These are phyloP conservation scores for Diarsia rubi DNA, from an alignment of 2,888 invertebrate species.

Conservation along the genomic window DNA sequence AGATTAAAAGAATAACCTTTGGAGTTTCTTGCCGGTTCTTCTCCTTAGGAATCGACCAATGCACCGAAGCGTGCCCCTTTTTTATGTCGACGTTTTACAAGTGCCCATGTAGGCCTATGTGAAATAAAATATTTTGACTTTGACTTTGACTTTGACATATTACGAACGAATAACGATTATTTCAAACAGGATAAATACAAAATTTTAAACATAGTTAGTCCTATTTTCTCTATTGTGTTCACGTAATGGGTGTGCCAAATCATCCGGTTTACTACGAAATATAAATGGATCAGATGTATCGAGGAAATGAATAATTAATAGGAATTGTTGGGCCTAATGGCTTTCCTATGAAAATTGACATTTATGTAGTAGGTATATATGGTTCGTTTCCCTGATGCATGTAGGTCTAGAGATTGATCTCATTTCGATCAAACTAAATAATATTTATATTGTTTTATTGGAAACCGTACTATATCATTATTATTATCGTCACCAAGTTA, in stretches of 20 bases:
- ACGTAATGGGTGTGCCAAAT: slow-evolving; percentile 21
- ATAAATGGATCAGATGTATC: slow-evolving; percentile 53
- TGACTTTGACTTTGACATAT: neutral
- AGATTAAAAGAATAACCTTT: no score
- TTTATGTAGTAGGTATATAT: slow-evolving; percentile 16
- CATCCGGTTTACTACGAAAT: slow-evolving; percentile 19
- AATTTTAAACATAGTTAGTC: neutral
- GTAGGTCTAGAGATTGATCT: neutral
- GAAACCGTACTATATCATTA: no score
- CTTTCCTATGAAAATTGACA: slow-evolving; percentile 48
- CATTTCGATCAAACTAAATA: neutral
- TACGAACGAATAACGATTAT: neutral
- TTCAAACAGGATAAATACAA: neutral
- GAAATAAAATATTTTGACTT: no score
- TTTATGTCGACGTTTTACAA: no score
- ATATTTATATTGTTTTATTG: no score
- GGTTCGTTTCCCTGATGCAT: slow-evolving; percentile 10
- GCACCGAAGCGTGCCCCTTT: no score
- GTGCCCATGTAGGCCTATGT: no score
- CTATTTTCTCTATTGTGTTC: neutral
- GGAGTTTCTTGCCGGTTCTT: no score
- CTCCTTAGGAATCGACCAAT: no score
- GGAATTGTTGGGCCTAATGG: slow-evolving; percentile 55
- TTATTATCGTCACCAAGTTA: no score
- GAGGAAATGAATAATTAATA: slow-evolving; percentile 55